A percentile compares a stretch with the other conserved stretches of the same genome.
These are phyloP conservation scores for Aphidius gifuensis DNA, from an alignment of 1,140 invertebrate species.

Conservation along the genomic window DNA sequence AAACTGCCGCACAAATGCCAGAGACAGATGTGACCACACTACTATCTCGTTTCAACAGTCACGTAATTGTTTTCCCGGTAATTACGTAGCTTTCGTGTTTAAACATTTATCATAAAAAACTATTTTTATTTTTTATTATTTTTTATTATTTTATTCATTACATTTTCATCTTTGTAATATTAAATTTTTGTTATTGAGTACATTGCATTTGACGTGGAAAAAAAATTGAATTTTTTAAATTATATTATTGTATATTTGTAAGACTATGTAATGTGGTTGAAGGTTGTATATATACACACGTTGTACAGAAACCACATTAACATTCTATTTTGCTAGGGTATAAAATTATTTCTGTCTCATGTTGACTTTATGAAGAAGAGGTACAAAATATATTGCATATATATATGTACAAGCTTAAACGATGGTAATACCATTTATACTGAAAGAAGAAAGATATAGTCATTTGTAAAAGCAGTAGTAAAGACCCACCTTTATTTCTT, in stretches of 20 bases:
- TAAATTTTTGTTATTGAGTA: no score
- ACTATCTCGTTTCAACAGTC: slow-evolving; percentile 15
- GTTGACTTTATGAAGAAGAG: slow-evolving; percentile 11
- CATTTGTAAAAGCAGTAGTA: no score
- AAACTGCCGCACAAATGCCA: slow-evolving; percentile 8
- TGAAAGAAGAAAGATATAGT: no score
- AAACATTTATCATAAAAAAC: background rate
- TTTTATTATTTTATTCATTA: background rate
- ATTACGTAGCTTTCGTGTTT: slow-evolving; percentile 2
- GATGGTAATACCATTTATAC: no score
- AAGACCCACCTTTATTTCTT: background rate
- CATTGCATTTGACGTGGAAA: no score
- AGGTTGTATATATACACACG: slow-evolving; percentile 5
- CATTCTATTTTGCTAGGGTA: slow-evolving; percentile 29
- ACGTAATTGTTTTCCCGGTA: slow-evolving; percentile 19
- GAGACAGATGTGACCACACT: slow-evolving; percentile 19
- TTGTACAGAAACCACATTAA: slow-evolving; percentile 25
- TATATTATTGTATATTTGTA: background rate
- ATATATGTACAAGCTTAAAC: no score
- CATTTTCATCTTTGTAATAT: no score
- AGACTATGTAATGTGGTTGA: slow-evolving; percentile 5
- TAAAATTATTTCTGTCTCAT: slow-evolving; percentile 31
- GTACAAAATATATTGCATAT: no score
- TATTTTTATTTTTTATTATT: background rate
- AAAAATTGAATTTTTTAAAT: no score